Evolutionary conservation across 1,140 invertebrate genomes (phyloP).

Genomic region (Lepidurus packardi): DNA sequence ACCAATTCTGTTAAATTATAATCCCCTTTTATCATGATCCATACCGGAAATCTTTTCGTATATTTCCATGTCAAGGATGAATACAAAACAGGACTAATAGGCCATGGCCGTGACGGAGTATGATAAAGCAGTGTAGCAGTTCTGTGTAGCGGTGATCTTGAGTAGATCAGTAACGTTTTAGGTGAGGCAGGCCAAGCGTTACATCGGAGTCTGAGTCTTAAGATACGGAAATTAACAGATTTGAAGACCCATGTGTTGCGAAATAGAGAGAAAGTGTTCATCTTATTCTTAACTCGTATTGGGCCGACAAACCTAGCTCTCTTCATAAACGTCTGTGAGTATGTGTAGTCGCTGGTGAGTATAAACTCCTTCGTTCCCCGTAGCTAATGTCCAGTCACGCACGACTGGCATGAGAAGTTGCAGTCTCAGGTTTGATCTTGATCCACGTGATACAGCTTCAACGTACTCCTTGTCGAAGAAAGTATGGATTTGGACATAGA

Average conservation of each 20-base stretch:
- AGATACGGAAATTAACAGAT: background rate
- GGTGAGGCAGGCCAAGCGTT: background rate
- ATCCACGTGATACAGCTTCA: background rate
- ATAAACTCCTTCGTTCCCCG: background rate
- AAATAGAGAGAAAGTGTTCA: background rate
- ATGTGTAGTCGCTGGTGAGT: background rate
- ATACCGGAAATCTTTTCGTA: background rate
- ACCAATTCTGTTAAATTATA: background rate
- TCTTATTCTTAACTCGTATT: background rate
- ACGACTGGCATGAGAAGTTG: background rate
- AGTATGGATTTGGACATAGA: slow-evolving; percentile 46
- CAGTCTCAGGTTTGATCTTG: background rate
- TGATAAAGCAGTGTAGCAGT: background rate
- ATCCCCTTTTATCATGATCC: background rate
- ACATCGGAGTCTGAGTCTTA: background rate
- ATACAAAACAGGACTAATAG: slow-evolving; percentile 12
- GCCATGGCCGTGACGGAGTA: slow-evolving; percentile 16
- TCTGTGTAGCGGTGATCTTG: background rate
- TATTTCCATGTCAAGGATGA: slow-evolving; percentile 19
- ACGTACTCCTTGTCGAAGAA: background rate
- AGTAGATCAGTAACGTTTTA: background rate
- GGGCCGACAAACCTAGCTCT: background rate
- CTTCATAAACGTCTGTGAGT: background rate
- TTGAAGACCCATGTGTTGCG: background rate
- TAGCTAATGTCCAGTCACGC: slow-evolving; percentile 21